Evolutionary conservation across 2,113 vertebrate species (phyloP), one percentile per base, ranked within the genome.

Genomic region (Gracilinanus agilis): DNA sequence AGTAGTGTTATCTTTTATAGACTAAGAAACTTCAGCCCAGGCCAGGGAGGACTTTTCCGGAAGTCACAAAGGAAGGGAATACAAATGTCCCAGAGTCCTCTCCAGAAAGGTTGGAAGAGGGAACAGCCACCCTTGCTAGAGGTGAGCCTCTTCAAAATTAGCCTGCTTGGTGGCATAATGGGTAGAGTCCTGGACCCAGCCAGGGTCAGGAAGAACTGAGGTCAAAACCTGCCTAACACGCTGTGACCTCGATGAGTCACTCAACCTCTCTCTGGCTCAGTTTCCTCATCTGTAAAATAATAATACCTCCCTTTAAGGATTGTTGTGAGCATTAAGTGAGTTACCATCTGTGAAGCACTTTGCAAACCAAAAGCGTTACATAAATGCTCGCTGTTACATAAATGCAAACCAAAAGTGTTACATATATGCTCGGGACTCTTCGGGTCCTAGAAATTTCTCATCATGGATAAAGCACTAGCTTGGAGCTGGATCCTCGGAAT

Each of bases 1-100:
- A 90, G 83, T 34, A 61, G 53, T 4, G 0, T 90, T 97, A 94
- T 95, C 95, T 19, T 55, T 49, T 56, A 89, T 83, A 54, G 94
- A 44, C 55, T 55, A 90, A 89, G 91, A 75, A 91, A 94, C 23
- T 44, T 53, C 13, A 58, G 88, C 25, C 56, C 21, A 55, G 93
- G 61, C 58, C 40, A 56, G 83, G 34, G 16, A 53, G 19, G 58
- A 3, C 54, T 91, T 90, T 91, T 92, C 75, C 58, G 53, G 24
- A 75, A 90, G 67, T 9, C 44, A 90, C 93, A 89, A 90, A 83
- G 93, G 90, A 90, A 89, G 4, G 0, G 10, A 83, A 25, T 16
- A 53, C 88, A 54, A 91, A 88, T 0, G 23, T 83, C 67, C n/a
- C n/a, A 83, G 67, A 19, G 16, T 40, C n/a, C 6, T 83, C 67